Base-by-base conservation (phyloP, 2,113 vertebrate species). In the Gopherus flavomarginatus region DNA sequence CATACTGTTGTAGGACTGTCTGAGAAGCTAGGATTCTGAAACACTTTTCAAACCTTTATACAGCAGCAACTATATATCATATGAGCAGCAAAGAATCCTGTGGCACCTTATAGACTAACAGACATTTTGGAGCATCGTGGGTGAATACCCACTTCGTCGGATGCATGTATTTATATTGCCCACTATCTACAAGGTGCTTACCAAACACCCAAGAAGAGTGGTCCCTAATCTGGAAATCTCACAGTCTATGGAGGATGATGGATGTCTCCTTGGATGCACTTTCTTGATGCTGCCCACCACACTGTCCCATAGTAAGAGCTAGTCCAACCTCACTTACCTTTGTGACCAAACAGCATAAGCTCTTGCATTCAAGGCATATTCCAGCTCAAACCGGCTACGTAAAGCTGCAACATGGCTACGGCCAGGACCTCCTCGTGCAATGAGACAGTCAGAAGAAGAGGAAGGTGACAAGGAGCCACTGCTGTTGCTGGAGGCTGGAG, bases 401-500 rank as follows among this genome's bases (percentile, higher is more conserved):
- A 99, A 97, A 0, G 99, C 99, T 0, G 99, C 99, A 9, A 99
- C 99, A 0, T 99, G 99, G 90, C 99, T 99, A 31, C 99, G 98
- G 3, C 99, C 98, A 0, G 99, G 99, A 0, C 99, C 98, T 0
- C 98, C 98, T 0, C 98, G 98, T 0, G 97, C 98, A 0, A 95
- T 95, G n/a, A 99, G 98, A 24, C 99, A 99, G 97, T 99, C 99
- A 0, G 99, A 99, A 12, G 99, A 99, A 0, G 99, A 99, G 6
- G 99, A 99, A 42, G 99, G 99, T 0, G 99, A 99, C 86, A 99
- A 98, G 44, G 99, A 99, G 4, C 99, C 99, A 0, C 99, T 99
- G 98, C 99, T 99, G 96, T 99, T 99, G 96, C 99, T 99, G 82
- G 99, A 99, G 57, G 98, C 98, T 22, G 99, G 99, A 91, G 99